Evolutionary conservation across 2,113 vertebrate species (phyloP).

Genomic region (Ia io): DNA sequence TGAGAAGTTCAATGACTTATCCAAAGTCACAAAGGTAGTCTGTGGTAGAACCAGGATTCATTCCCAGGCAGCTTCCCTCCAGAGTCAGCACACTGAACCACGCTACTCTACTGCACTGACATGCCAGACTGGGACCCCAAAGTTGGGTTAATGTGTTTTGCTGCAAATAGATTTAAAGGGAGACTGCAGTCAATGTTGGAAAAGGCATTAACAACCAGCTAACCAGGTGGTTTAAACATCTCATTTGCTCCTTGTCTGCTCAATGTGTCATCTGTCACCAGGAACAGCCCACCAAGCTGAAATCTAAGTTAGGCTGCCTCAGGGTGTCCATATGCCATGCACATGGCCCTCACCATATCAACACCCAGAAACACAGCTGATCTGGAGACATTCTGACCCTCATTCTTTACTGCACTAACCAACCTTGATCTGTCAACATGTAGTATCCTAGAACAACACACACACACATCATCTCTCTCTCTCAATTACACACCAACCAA

Average conservation of each 20-base stretch:
- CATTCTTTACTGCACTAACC: neutral
- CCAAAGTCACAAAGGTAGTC: neutral
- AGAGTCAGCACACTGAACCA: neutral
- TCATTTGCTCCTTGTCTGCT: neutral
- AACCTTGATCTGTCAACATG: slow-evolving; percentile 12
- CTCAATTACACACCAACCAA: neutral
- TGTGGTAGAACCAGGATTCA: neutral
- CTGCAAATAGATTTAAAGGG: neutral
- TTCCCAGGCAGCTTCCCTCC: neutral
- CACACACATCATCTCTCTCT: neutral
- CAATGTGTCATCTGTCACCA: slow-evolving; percentile 2
- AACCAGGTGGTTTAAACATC: neutral
- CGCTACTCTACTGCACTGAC: neutral
- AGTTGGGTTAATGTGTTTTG: neutral
- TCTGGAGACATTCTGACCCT: slow-evolving; percentile 38
- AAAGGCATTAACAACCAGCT: neutral
- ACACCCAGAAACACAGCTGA: neutral
- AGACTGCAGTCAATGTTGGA: neutral
- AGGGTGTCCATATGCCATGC: neutral
- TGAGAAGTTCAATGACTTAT: neutral
- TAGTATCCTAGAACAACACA: neutral
- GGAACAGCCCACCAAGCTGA: neutral
- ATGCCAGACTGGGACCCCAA: neutral
- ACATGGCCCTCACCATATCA: neutral
- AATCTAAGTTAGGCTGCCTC: neutral